These are phyloP conservation scores for Oryzias curvinotus DNA, from an alignment of 2,113 vertebrate species.

Conservation along the genomic window DNA sequence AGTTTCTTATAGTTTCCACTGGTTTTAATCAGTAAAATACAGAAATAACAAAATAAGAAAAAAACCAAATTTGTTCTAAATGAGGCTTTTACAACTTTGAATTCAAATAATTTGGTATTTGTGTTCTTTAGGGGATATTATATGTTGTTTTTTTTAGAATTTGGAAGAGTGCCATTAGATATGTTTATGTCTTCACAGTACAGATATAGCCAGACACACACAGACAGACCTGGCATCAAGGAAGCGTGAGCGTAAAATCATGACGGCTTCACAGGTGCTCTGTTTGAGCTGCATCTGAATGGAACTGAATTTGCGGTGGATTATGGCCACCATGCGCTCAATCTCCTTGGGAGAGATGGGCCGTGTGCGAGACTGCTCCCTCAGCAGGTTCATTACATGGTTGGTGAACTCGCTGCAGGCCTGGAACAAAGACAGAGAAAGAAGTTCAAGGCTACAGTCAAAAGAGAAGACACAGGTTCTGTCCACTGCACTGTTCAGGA, in stretches of 20 bases:
- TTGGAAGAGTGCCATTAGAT: no score
- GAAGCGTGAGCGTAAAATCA: constrained; percentile 85
- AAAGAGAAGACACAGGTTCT: constrained; percentile 23
- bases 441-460: constrained; percentile 21
- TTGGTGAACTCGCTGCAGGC: constrained; percentile 92
- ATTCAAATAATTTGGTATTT: no score
- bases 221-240: constrained; percentile 82
- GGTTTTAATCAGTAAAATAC: background rate
- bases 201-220: constrained; percentile 17
- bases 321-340: constrained; percentile 84
- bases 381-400: constrained; percentile 88
- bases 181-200: no score
- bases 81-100: no score
- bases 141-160: no score
- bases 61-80: background rate
- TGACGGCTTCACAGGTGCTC: constrained; percentile 88
- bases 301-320: constrained; percentile 89
- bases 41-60: background rate
- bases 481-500: constrained; percentile 15
- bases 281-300: constrained; percentile 93
- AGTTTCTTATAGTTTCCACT: no score
- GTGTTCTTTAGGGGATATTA: no score
- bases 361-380: constrained; percentile 86
- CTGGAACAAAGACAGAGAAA: constrained; percentile 61
- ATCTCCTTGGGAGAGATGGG: constrained; percentile 88